Evolutionary conservation across 2,113 vertebrate genomes (phyloP), one percentile per base, ranked within the genome.

Genomic region (Lota lota): DNA sequence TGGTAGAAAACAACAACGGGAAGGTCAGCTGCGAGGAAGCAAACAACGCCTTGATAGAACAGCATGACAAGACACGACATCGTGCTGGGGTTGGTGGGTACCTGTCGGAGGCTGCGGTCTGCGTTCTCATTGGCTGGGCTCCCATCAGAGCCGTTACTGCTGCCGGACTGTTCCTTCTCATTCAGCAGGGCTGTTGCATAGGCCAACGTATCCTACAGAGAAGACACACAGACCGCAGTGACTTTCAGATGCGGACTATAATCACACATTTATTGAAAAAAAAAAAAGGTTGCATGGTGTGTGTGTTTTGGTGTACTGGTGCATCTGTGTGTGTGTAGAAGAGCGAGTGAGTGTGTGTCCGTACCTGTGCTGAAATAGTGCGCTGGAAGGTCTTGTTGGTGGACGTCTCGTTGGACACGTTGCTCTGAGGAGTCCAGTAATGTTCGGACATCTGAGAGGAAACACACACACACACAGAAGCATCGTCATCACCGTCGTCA

Each of bases 321-420:
- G 63, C 21, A 12, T 61, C 17, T n/a, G 22, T 50, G 1, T 24
- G 19, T 12, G 7, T 53, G 54, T 24, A 6, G 8, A 18, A 1
- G 3, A 19, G 33, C 59, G 1, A 58, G 56, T n/a, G 56, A 58
- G 17, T 24, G 51, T 21, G 66, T 8, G 51, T 8, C 22, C 18
- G 15, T 89, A 98, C 97, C 97, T 99, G 97, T 87, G 97, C 97
- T 51, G 97, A 99, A 83, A 99, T 99, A 0, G 97, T 99, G 63
- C 97, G 94, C 89, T 99, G 97, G 90, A 99, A 99, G 82, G 96
- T 99, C 92, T 99, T 99, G 81, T 96, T 97, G 56, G 97, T 99
- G 67, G 97, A 99, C 0, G 97, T 99, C 90, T 99, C 97, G 19
- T 99, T 99, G 72, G 97, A 99, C 36, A 99, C 92, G 0, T 99